Base-by-base conservation (phyloP, 2,888 invertebrate species). In the Pseudoips prasinana region DNA sequence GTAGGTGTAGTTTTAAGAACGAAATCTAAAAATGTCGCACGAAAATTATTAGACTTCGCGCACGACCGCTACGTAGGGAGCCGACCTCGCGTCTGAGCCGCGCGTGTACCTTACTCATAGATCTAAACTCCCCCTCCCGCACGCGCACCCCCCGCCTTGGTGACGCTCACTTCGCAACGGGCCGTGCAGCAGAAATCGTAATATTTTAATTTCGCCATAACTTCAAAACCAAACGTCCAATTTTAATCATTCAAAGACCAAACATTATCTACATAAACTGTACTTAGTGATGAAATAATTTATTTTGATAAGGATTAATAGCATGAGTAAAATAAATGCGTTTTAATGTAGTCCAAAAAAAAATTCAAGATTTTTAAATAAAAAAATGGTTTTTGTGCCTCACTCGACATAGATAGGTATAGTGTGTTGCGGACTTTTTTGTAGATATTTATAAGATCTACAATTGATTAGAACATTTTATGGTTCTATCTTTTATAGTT, bases 361-460 rank as follows among this genome's bases (percentile, higher is more conserved):
- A 14, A 14, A 14, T n/a, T 14, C 14, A 14, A 14, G 14, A 14
- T 14, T 14, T 14, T 5, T 14, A 14, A 14, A 14, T 14, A 14
- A 14, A 14, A 24, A 24, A 24, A 24, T 24, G 24, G 24, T 24
- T 24, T 9, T 24, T 24, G 28, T 28, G 28, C 28, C 20, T 28
- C 28, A 22, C 28, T 28, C 28, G 22, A 28, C 28, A 10, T 28
- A 28, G 28, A 28, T 28, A 28, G 28, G 28, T 28, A 28, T 28
- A 28, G 28, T 20, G 28, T 28, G 10, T 28, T 10, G 20, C 28
- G 28, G 28, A 22, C 28, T 28, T 28, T 28, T 28, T 28, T 28
- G 28, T 20, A 28, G 28, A 28, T 28, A 28, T 28, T 28, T 22
- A 28, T 28, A 20, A 28, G 28, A 28, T 28, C 28, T 28, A 28